Evolutionary conservation across 2,797 vertebrate species (phyloP), one percentile per base, ranked within the genome.

Genomic region (Lindbergichthys nudifrons): DNA sequence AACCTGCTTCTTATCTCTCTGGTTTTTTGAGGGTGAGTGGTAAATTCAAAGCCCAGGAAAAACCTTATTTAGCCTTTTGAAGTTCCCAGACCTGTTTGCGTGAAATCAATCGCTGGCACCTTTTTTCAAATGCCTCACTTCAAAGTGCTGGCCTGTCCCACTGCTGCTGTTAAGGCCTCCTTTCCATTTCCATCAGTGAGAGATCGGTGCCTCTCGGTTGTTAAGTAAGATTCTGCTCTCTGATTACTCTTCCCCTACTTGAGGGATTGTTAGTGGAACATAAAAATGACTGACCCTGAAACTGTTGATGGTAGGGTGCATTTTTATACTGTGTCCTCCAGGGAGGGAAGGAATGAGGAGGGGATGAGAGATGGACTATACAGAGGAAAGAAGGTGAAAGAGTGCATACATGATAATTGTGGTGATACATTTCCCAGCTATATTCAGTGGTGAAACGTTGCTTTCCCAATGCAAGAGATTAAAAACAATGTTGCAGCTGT

Each of bases 101-200:
- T 93, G 92, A 93, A 93, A 93, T 93, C 89, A 90, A 90, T 92
- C 70, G 12, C 63, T 64, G 79, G 74, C 79, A 89, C 88, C 84
- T 87, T 80, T 89, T 87, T 84, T 77, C 77, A 72, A 86, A 89
- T 75, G 70, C 83, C 75, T 75, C 69, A 93, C 92, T 89, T 93
- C 92, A 93, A 93, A 93, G 92, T 77, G 81, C 65, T 79, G 78
- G 72, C 78, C 73, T 76, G 86, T 86, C 85, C 86, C 75, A 77
- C 47, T 69, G 62, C 82, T 85, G 71, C 76, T 3, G 72, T 80
- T 36, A 19, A 73, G 75, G 57, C 71, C 74, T 76, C 65, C 75
- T 67, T 36, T 81, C 73, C 81, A 74, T 83, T 90, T 92, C 73
- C 85, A 84, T 83, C 76, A 80, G 74, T 45, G 77, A 63, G 69